A percentile compares a stretch with the other conserved stretches of the same genome.
Evolutionary conservation across 53 echinoderm and acorn worm species (phyloP).

Genomic region (Paracentrotus lividus): DNA sequence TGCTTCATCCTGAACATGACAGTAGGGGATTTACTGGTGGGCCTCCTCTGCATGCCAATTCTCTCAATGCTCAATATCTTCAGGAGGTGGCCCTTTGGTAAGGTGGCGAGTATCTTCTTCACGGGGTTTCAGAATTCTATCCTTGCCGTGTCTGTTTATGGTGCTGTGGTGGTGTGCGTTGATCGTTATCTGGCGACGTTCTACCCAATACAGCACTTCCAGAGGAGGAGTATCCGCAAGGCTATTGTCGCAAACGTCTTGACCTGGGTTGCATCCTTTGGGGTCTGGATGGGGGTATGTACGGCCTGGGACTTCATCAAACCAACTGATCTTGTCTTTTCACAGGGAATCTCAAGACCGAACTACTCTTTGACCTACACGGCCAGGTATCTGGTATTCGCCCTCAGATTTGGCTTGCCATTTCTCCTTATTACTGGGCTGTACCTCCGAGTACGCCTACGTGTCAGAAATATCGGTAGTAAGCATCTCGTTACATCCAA

Average conservation of each 20-base stretch:
- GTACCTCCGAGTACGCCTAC: not conserved
- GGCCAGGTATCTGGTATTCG: not conserved
- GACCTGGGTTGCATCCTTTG: not conserved
- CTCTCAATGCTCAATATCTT: not conserved
- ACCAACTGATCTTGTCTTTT: not conserved
- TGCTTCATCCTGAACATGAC: not conserved
- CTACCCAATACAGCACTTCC: conserved; percentile 39
- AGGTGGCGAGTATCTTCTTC: not conserved
- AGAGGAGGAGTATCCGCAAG: not conserved
- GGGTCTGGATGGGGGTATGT: not conserved
- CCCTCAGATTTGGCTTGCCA: not conserved
- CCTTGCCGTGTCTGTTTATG: not conserved
- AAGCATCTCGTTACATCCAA: not conserved
- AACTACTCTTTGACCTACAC: not conserved
- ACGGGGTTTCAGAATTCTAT: not conserved
- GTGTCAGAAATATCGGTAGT: not conserved
- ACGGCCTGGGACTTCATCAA: conserved; percentile 22
- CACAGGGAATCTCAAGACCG: not conserved
- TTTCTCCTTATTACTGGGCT: not conserved
- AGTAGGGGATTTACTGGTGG: not conserved
- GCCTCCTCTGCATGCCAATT: not conserved
- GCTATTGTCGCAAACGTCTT: not conserved
- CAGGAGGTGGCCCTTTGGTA: not conserved
- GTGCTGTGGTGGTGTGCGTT: not conserved
- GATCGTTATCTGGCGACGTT: not conserved